Base-by-base conservation (phyloP, 2,113 vertebrate genomes). In the Brienomyrus brachyistius region DNA sequence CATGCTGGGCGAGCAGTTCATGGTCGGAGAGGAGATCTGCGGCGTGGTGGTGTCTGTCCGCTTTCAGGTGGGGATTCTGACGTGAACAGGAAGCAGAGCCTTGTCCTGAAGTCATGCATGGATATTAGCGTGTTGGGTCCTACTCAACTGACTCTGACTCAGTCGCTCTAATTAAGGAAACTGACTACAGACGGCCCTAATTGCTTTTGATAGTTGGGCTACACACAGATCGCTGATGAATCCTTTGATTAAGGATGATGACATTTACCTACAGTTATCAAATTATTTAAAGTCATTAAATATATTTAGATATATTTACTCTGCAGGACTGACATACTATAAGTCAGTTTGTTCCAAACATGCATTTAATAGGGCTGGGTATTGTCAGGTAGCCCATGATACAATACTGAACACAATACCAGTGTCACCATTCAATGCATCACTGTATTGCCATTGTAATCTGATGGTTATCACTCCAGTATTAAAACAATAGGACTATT, bases 1-100 rank as follows among this genome's bases (percentile, higher is more conserved):
- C 48, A 95, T 96, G 95, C 11, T 96, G 92, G 95, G 95, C 0
- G 95, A 96, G 85, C 95, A 96, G 92, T 96, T 96, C 92, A 96
- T 96, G 95, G 95, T 96, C 90, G 95, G 95, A 21, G 95, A 96
- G 83, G 95, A 96, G 93, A 95, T 96, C 93, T 96, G 95, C 54
- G 95, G 95, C 0, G 95, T 94, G 0, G 95, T 96, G 11, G 95
- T 96, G 0, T 96, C 95, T 0, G 95, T 96, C 15, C 94, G 95
- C 84, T 96, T 96, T 89, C 95, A 96, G 94, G 95, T 96, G 90
- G 11, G 90, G 47, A 43, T 15, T 80, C 70, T 43, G 31, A 19
- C 4, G 35, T 19, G 31, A 43, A 17, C 21, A 15, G 35, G 56
- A 40, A 15, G 47, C 48, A 47, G n/a, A 19, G 27, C n/a, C n/a